Conservation (phyloP, 2,113 vertebrate genomes). For the Actenoides hombroni region DNA sequence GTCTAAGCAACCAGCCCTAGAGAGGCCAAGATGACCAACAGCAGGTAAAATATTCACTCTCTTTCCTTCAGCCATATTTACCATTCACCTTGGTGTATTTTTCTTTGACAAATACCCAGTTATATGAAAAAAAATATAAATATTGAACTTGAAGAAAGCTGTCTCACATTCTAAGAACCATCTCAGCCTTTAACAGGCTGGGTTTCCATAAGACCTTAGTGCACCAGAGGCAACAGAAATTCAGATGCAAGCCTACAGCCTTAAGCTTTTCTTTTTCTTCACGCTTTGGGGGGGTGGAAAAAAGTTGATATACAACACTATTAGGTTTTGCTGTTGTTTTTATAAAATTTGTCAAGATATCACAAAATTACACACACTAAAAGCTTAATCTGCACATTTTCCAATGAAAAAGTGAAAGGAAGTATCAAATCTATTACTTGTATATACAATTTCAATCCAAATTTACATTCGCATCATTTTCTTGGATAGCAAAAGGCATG, state of each 20-base stretch:
- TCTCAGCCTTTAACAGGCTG: neutral
- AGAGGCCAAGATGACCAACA: neutral
- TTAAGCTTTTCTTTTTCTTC: neutral
- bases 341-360: conserved; percentile 70
- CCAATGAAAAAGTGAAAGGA: conserved; percentile 61
- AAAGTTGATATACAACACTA: neutral
- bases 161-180: neutral
- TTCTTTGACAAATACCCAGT: neutral
- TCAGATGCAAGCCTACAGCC: neutral
- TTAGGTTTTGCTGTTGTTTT: conserved; percentile 42
- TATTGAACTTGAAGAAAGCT: neutral
- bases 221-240: neutral
- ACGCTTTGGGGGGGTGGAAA: fast-evolving
- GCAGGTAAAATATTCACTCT: neutral
- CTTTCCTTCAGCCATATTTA: neutral
- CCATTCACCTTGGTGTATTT: fast-evolving
- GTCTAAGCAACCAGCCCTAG: fast-evolving
- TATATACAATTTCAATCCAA: conserved; percentile 76
- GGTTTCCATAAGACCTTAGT: neutral
- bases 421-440: conserved; percentile 57
- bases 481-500: conserved; percentile 47
- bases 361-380: conserved; percentile 66
- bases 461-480: conserved; percentile 70
- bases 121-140: neutral
- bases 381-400: conserved; percentile 62